Percentiles rank a stretch among this genome's conserved stretches.
phyloP scores from a whole-genome alignment of 2,888 invertebrate species.

The Leistus spinibarbis region DNA sequence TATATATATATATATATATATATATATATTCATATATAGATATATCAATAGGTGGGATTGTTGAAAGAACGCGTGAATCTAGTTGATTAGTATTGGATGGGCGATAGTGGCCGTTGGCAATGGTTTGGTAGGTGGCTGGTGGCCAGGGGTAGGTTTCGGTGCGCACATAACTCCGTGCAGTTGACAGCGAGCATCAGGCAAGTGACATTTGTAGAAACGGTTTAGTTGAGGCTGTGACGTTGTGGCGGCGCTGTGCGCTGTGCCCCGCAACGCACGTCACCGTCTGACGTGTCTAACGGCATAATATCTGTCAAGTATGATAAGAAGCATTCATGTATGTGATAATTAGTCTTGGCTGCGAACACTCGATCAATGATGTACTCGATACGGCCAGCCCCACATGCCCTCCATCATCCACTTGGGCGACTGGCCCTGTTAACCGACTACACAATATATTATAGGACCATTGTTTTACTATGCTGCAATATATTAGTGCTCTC shows the following conservation, averaged over 20 bases:
- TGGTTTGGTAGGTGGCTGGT: too few species aligned
- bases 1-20: too few species aligned
- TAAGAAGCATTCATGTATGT: constrained; percentile 58
- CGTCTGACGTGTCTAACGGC: constrained; percentile 49
- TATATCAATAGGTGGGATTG: too few species aligned
- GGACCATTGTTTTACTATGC: constrained; percentile 53
- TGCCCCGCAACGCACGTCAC: constrained; percentile 46
- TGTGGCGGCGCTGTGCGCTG: constrained; percentile 4
- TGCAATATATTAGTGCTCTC: constrained; percentile 48
- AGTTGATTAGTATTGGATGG: too few species aligned
- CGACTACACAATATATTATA: constrained; percentile 53
- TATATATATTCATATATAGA: too few species aligned
- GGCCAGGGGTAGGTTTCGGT: not conserved
- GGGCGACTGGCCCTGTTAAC: constrained; percentile 49
- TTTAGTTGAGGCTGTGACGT: constrained; percentile 45
- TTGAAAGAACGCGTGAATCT: too few species aligned
- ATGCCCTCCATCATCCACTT: constrained; percentile 42
- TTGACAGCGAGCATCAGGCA: constrained; percentile 52
- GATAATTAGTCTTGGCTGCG: constrained; percentile 56
- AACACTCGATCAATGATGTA: constrained; percentile 48
- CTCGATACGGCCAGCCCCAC: constrained; percentile 40
- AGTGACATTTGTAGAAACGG: constrained; percentile 48
- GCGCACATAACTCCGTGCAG: constrained; percentile 48
- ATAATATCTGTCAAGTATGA: constrained; percentile 58
- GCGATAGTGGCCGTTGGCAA: too few species aligned